Percentiles rank a stretch among this genome's conserved stretches.
Evolutionary conservation across 2,797 vertebrate species (phyloP).

Genomic region (Malurus splendens): DNA sequence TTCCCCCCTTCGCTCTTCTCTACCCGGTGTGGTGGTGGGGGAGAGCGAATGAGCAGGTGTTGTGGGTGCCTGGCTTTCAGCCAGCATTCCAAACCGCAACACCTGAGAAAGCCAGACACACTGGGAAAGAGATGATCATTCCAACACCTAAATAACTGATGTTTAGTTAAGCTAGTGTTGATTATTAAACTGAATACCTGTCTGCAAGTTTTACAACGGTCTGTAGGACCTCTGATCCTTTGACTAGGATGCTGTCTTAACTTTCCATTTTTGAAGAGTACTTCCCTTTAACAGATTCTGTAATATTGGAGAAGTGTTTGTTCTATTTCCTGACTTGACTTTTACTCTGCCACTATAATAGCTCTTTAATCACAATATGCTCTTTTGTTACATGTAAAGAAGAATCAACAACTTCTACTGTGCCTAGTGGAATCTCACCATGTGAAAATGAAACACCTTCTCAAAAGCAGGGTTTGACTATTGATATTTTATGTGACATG

Average conservation of each 20-base stretch:
- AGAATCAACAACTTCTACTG: not conserved
- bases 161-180: conserved; percentile 2
- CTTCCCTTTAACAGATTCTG: not conserved
- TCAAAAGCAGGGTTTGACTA: not conserved
- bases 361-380: not conserved
- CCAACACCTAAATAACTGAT: not conserved
- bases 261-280: not conserved
- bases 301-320: not conserved
- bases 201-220: not conserved
- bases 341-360: not conserved
- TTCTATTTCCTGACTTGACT: not conserved
- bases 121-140: not conserved
- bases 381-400: not conserved
- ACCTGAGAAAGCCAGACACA: not conserved
- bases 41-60: too few relatives aligned
- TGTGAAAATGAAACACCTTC: not conserved
- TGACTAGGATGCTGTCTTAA: not conserved
- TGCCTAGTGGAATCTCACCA: not conserved
- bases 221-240: not conserved
- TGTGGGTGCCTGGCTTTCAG: too few relatives aligned
- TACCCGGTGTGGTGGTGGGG: too few relatives aligned
- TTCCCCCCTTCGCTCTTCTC: too few relatives aligned
- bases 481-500: not conserved
- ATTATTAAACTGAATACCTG: not conserved
- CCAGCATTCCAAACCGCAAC: too few relatives aligned